phyloP scores from a whole-genome alignment of 2,113 vertebrate genomes.

The Nycticorax nycticorax region DNA sequence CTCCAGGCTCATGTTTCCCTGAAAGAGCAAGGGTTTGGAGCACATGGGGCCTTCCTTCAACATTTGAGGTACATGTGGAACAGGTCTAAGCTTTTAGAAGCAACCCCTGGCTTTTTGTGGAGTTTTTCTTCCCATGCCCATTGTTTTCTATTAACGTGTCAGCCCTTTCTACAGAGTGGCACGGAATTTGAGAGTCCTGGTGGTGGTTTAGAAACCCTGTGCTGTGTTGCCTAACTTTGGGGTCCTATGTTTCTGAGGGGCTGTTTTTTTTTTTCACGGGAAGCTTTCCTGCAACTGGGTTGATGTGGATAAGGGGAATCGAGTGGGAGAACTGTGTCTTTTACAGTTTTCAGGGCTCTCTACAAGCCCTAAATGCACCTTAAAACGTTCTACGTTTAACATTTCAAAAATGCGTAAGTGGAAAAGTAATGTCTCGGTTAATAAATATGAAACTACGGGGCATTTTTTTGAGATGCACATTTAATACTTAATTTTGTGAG shows the following conservation, averaged over 20 bases:
- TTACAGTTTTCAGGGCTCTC: neutral
- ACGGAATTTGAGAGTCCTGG: neutral
- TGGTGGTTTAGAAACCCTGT: neutral
- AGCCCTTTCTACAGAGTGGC: neutral
- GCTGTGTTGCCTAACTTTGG: neutral
- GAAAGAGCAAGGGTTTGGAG: neutral
- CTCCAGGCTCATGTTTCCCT: neutral
- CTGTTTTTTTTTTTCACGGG: neutral
- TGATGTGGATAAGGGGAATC: neutral
- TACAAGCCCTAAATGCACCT: neutral
- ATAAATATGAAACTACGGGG: slow-evolving; percentile 26
- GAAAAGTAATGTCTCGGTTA: neutral
- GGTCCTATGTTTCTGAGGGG: neutral
- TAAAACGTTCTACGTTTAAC: neutral
- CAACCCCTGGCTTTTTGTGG: neutral
- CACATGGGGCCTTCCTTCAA: neutral
- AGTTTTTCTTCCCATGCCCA: neutral
- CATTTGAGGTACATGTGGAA: neutral
- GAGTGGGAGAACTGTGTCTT: neutral
- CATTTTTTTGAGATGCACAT: neutral
- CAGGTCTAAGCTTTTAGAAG: neutral
- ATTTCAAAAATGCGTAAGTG: neutral
- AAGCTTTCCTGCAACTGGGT: neutral
- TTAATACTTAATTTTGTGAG: slow-evolving; percentile 43
- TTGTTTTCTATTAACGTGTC: neutral